phyloP scores from a whole-genome alignment of 2,113 vertebrate genomes.

The Vulpes lagopus region DNA sequence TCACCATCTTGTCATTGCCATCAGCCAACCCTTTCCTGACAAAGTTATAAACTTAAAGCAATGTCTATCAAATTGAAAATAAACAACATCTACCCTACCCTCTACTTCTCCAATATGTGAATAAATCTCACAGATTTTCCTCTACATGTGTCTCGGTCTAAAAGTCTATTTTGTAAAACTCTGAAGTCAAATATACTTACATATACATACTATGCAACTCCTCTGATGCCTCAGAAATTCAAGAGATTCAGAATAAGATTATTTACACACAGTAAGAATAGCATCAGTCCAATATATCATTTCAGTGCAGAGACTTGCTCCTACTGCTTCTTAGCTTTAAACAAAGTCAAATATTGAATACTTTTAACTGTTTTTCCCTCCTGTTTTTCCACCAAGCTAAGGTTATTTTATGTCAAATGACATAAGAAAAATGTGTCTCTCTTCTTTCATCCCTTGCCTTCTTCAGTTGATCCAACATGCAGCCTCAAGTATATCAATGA shows the following conservation, averaged over 20 bases:
- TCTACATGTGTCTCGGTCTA: not conserved
- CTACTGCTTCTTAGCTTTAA: not conserved
- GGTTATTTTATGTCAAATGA: not conserved
- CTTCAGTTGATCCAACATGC: not conserved
- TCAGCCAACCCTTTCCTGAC: not conserved
- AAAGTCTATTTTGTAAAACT: not conserved
- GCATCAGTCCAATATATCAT: not conserved
- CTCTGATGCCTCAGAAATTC: conserved; percentile 33
- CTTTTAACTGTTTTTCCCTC: not conserved
- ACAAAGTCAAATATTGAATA: not conserved
- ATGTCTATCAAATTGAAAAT: not conserved
- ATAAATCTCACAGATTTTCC: conserved; percentile 23
- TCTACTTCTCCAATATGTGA: not conserved
- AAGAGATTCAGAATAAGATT: not conserved
- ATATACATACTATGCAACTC: not conserved
- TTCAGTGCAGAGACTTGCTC: not conserved
- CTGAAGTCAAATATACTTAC: not conserved
- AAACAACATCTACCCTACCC: not conserved
- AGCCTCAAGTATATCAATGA: not conserved
- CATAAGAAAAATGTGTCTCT: not conserved
- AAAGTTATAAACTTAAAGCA: conserved; percentile 11
- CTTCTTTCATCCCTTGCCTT: not conserved
- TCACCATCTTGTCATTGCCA: not conserved
- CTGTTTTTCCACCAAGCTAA: not conserved
- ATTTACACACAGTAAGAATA: not conserved